Percentiles rank a stretch among this genome's conserved stretches.
phyloP scores from a whole-genome alignment of 1,140 invertebrate species.

The Triops longicaudatus region DNA sequence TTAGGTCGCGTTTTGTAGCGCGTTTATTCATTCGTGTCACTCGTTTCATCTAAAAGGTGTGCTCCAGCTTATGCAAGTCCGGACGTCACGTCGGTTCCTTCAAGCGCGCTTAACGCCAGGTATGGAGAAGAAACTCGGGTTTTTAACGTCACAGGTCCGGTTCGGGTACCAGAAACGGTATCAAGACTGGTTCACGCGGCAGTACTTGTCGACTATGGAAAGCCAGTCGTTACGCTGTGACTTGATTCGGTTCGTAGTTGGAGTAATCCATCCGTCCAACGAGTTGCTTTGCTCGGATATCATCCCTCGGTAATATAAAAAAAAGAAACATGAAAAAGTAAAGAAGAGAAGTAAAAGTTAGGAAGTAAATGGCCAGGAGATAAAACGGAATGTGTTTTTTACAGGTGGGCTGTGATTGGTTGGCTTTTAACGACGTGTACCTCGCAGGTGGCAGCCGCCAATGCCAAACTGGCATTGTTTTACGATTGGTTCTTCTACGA shows the following conservation, averaged over 20 bases:
- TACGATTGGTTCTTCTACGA: conserved; percentile 98
- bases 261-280: conserved; percentile 95
- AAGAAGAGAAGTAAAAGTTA: too few relatives aligned
- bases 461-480: conserved; percentile 91
- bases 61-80: conserved; percentile 72
- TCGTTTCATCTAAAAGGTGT: conserved; percentile 45
- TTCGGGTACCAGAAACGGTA: conserved; percentile 97
- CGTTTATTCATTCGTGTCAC: not conserved
- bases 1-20: conserved; percentile 12
- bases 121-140: conserved; percentile 91
- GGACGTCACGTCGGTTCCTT: conserved; percentile 84
- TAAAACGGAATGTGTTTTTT: not conserved
- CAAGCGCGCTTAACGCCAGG: conserved; percentile 88
- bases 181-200: conserved; percentile 94
- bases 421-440: conserved; percentile 96
- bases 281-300: conserved; percentile 95
- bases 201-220: conserved; percentile 94
- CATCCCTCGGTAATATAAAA: conserved; percentile 59
- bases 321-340: too few relatives aligned
- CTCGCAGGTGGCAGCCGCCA: conserved; percentile 83
- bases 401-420: conserved; percentile 86
- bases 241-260: conserved; percentile 94
- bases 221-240: conserved; percentile 90
- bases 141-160: conserved; percentile 82
- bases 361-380: too few relatives aligned